Evolutionary conservation across 2,113 vertebrate genomes (phyloP).

Genomic region (Elephantulus edwardii): DNA sequence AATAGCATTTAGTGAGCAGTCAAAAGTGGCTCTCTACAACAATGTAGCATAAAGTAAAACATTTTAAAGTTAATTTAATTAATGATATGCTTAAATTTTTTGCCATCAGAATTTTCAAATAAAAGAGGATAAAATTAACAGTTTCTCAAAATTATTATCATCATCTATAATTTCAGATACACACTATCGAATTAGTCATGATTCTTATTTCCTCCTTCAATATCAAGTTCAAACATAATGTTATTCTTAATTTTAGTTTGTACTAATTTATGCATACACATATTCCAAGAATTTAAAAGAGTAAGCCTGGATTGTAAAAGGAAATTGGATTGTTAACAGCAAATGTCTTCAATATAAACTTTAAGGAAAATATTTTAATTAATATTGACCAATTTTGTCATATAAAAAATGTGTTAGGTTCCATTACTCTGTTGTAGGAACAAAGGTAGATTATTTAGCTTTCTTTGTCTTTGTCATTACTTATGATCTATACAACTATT

Average conservation of each 20-base stretch:
- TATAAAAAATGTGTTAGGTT: not conserved
- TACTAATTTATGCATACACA: conserved; percentile 34
- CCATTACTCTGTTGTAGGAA: not conserved
- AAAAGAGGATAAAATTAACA: conserved; percentile 7
- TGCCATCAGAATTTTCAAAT: not conserved
- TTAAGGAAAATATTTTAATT: not conserved
- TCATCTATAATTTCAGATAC: not conserved
- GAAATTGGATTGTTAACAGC: conserved; percentile 18
- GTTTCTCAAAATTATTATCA: conserved; percentile 39
- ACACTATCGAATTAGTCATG: not conserved
- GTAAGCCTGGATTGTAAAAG: conserved; percentile 15
- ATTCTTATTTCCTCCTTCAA: conserved; percentile 1
- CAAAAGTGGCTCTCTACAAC: too few species aligned
- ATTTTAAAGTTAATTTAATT: not conserved
- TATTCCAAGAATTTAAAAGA: conserved; percentile 48
- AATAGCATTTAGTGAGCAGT: too few species aligned
- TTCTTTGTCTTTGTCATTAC: not conserved
- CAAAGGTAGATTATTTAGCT: not conserved
- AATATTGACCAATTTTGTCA: not conserved
- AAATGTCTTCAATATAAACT: not conserved
- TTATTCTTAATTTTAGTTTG: conserved; percentile 46
- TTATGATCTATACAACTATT: not conserved
- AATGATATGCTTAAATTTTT: conserved; percentile 9
- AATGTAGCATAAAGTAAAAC: not conserved
- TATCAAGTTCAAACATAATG: conserved; percentile 50